Evolutionary conservation across 1,140 invertebrate genomes (phyloP).

Genomic region (Euwallacea fornicatus): DNA sequence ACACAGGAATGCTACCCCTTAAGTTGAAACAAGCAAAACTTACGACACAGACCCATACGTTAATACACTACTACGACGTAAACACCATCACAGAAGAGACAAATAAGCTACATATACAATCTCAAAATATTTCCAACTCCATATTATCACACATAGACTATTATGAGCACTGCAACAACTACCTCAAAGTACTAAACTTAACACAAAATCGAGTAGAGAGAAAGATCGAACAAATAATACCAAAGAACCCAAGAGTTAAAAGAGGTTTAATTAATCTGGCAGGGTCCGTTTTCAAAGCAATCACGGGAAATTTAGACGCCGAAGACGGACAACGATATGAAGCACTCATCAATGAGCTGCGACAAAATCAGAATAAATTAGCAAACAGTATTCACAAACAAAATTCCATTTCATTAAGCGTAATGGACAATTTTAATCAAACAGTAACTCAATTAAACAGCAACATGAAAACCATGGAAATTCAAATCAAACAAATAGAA

Average conservation of each 20-base stretch:
- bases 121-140: no score
- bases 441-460: neutral
- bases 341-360: constrained; percentile 34
- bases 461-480: no score
- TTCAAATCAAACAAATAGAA: no score
- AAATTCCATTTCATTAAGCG: constrained; percentile 10
- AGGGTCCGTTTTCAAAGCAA: constrained; percentile 44
- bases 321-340: constrained; percentile 41
- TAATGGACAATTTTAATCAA: constrained; percentile 8
- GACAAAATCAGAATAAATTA: constrained; percentile 19
- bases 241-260: constrained; percentile 39
- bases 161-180: neutral
- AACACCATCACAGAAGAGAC: no score
- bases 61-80: neutral
- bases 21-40: constrained; percentile 6
- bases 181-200: constrained; percentile 4
- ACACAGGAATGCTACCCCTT: constrained; percentile 1
- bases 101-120: no score
- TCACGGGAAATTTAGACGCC: constrained; percentile 16
- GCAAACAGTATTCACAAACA: constrained; percentile 10
- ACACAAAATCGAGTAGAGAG: constrained; percentile 30
- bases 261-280: constrained; percentile 45
- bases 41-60: neutral
- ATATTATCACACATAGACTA: no score
- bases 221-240: constrained; percentile 41